These are phyloP conservation scores for Spizaetus ornatus DNA, from an alignment of 2,113 vertebrate genomes.

Conservation along the genomic window DNA sequence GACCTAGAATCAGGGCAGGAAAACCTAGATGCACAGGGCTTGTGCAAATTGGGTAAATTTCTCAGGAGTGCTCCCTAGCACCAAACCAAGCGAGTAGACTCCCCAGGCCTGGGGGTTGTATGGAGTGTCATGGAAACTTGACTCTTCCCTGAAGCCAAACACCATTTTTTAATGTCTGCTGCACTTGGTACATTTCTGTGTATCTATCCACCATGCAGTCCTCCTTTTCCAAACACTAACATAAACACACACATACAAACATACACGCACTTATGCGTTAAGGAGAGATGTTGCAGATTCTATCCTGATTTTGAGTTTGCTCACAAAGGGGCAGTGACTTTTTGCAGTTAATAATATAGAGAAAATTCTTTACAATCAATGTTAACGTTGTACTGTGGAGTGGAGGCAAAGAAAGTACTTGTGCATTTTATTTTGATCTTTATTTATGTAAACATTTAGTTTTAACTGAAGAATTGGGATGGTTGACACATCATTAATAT, in stretches of 20 bases:
- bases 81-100: neutral
- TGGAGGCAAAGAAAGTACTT: neutral
- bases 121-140: neutral
- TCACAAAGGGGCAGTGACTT: neutral
- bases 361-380: neutral
- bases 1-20: neutral
- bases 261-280: neutral
- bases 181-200: neutral
- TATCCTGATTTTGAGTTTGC: neutral
- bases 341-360: neutral
- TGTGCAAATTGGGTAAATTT: neutral
- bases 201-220: neutral
- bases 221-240: neutral
- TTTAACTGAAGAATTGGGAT: neutral
- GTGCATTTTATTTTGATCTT: neutral
- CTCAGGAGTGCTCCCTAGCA: neutral
- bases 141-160: neutral
- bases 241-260: neutral
- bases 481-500: neutral
- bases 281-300: neutral
- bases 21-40: neutral
- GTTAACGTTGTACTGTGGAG: neutral
- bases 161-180: neutral
- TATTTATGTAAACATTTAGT: neutral
- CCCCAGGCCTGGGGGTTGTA: neutral